Percentiles rank a stretch among this genome's conserved stretches.
phyloP scores from a whole-genome alignment of 92 coral and sea anemone species.

The Bergia sp. region DNA sequence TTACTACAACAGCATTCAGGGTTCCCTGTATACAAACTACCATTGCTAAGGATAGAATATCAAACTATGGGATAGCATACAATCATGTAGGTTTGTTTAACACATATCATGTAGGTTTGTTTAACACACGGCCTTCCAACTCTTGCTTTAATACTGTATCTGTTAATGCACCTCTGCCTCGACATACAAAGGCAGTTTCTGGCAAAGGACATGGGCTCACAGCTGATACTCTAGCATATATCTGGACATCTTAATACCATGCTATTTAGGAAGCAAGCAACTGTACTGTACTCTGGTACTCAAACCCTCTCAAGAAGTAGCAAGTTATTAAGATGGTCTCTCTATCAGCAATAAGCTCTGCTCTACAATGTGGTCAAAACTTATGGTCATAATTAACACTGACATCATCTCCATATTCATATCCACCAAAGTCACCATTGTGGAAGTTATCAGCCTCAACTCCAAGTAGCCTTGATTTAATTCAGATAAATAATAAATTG shows the following conservation, averaged over 20 bases:
- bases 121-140: constrained; percentile 35
- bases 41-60: no score
- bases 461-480: no score
- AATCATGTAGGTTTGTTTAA: no score
- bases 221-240: constrained; percentile 58
- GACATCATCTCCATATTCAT: constrained; percentile 32
- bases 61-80: no score
- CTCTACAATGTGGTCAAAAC: constrained; percentile 57
- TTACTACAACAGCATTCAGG: neutral
- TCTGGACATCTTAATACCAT: constrained; percentile 61
- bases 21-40: no score
- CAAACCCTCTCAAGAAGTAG: constrained; percentile 62
- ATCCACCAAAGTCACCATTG: neutral
- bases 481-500: neutral
- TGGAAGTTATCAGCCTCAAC: constrained; percentile 20
- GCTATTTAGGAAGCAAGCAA: constrained; percentile 48
- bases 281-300: constrained; percentile 58
- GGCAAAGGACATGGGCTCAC: constrained; percentile 58
- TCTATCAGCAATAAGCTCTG: constrained; percentile 41
- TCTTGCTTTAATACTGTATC: constrained; percentile 10
- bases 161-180: constrained; percentile 47
- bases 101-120: no score
- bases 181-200: constrained; percentile 45
- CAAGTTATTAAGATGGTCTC: constrained; percentile 34
- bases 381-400: neutral